These are phyloP conservation scores for Diceros bicornis DNA, from an alignment of 2,797 vertebrate species.

Conservation along the genomic window DNA sequence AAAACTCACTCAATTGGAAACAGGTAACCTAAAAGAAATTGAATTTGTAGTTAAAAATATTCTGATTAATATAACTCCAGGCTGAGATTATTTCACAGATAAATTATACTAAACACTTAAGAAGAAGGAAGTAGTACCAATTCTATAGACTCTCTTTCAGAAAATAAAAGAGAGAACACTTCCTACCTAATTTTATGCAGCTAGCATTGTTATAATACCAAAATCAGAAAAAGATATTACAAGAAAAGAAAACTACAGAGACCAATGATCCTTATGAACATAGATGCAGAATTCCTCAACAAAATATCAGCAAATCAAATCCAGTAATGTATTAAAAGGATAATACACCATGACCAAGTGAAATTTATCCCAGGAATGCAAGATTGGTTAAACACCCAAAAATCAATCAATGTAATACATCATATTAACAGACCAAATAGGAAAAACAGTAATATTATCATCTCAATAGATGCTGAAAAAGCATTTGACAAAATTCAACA, in stretches of 20 bases:
- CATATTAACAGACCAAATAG: not conserved
- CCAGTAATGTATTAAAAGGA: not conserved
- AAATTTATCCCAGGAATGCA: not conserved
- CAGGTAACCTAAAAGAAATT: not conserved
- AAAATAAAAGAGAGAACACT: not conserved
- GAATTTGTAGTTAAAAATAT: not conserved
- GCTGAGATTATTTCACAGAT: not conserved
- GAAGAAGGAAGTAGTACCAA: not conserved
- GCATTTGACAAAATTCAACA: not conserved
- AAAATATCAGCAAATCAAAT: not conserved
- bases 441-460: not conserved
- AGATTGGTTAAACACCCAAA: not conserved
- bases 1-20: not conserved
- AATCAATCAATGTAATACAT: not conserved
- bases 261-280: not conserved
- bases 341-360: not conserved
- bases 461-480: not conserved
- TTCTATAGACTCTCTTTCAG: not conserved
- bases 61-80: not conserved
- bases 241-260: not conserved
- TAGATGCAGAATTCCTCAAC: not conserved
- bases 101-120: not conserved
- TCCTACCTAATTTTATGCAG: not conserved
- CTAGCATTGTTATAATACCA: not conserved
- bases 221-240: not conserved